Base-by-base conservation (phyloP, 2,113 vertebrate genomes). In the Hippocampus barbouri region DNA sequence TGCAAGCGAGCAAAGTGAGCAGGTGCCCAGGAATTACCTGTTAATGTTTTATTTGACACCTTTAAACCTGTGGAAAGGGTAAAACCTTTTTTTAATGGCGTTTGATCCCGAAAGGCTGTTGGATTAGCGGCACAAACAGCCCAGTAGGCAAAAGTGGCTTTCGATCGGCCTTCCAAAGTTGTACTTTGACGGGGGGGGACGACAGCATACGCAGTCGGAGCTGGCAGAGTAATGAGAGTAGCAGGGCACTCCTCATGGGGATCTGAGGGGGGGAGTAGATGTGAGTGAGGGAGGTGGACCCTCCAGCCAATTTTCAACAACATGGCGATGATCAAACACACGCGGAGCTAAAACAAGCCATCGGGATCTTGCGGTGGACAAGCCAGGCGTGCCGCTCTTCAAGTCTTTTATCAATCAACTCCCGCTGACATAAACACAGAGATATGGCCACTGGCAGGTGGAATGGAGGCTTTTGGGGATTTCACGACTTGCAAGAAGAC, bases 211-310 rank as follows among this genome's bases (percentile, higher is more conserved):
- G 61, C 41, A 79, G 49, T 40, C 25, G 57, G 65, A 79, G 75
- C 72, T 70, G 68, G 4, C 23, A 71, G 68, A 70, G 79, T 85
- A 90, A 87, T 88, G 84, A 89, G 87, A 87, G 82, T 71, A 87
- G 76, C 81, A 88, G 87, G 86, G 87, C 87, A 83, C 82, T 79
- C 79, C 90, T 89, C 83, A 74, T 77, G 88, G 86, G 89, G 82
- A 79, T 70, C 65, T 16, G 71, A 16, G 1, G 10, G 11, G 23
- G 10, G 81, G 79, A 69, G 82, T 84, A 85, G 21, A 15, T 7
- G 49, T 4, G 56, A 25, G 23, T 59, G 56, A 25, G 11, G 14
- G 56, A 25, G 56, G 56, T 27, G 56, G 25, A 25, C 11, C 56
- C 56, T 88, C 82, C 38, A 88, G 85, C 82, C 76, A 86, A 80